Evolutionary conservation across 2,888 invertebrate species (phyloP).

Genomic region (Eristalis intricaria): DNA sequence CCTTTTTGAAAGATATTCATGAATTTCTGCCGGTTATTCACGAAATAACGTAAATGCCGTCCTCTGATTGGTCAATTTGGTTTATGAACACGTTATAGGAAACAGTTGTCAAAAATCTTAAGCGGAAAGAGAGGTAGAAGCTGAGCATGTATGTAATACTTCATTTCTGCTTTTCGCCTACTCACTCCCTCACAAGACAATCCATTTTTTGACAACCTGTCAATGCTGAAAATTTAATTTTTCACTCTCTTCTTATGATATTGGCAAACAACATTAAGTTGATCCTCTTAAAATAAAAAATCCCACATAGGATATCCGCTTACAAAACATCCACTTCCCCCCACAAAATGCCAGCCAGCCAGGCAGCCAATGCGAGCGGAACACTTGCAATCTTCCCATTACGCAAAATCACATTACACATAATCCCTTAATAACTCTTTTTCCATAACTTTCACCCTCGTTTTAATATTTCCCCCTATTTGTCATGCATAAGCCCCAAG

Average conservation of each 20-base stretch:
- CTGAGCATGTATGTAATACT: no score
- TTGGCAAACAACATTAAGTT: constrained; percentile 21
- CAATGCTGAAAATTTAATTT: not conserved
- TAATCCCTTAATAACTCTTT: constrained; percentile 73
- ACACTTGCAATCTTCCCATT: constrained; percentile 71
- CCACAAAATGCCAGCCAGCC: not conserved
- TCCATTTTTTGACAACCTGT: not conserved
- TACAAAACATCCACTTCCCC: constrained; percentile 46
- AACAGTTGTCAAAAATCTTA: no score
- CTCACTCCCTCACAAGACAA: not conserved
- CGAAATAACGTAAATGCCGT: no score
- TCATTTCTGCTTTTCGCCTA: no score
- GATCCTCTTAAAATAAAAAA: constrained; percentile 32
- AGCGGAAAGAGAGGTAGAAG: no score
- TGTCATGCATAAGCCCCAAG: constrained; percentile 54
- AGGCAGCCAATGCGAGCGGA: constrained; percentile 22
- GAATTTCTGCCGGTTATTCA: no score
- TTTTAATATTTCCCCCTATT: constrained; percentile 62
- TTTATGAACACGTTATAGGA: no score
- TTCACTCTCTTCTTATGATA: constrained; percentile 21
- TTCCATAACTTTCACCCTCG: constrained; percentile 72
- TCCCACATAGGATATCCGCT: constrained; percentile 55
- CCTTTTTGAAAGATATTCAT: no score
- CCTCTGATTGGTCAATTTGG: no score
- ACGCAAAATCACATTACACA: constrained; percentile 72